These are phyloP conservation scores for Perognathus longimembris DNA, from an alignment of 2,113 vertebrate species.

Conservation along the genomic window DNA sequence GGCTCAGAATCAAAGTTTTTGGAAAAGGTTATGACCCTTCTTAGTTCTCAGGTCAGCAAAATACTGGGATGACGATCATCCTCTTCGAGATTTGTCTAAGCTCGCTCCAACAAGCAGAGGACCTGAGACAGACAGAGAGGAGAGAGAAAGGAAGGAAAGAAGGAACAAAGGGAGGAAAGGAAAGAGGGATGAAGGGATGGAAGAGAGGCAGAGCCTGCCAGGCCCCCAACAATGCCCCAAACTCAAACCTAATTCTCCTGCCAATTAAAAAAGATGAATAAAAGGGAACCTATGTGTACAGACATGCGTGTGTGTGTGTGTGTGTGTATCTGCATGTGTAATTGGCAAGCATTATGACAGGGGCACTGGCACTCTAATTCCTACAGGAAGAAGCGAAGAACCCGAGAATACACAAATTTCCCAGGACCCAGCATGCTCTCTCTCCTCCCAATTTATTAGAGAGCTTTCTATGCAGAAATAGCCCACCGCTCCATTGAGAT, in stretches of 20 bases:
- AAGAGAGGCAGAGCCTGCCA: no score
- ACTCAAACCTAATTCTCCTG: no score
- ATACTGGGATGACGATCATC: slow-evolving; percentile 11
- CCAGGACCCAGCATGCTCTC: not conserved
- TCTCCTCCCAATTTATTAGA: slow-evolving; percentile 11
- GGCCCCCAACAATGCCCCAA: no score
- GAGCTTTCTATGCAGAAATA: not conserved
- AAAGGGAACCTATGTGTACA: no score
- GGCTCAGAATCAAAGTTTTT: not conserved
- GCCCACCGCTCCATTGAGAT: not conserved
- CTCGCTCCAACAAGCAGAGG: not conserved
- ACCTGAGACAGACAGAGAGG: no score
- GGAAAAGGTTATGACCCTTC: not conserved
- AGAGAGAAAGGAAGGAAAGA: no score
- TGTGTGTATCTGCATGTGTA: not conserved
- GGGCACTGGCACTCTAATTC: not conserved
- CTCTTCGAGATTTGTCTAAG: not conserved
- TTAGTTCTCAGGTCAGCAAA: slow-evolving; percentile 23
- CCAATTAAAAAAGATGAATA: not conserved
- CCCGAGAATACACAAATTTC: not conserved
- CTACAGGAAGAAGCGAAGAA: not conserved
- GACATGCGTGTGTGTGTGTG: no score
- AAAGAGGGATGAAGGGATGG: no score
- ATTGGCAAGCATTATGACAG: not conserved
- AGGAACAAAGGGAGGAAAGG: no score